Percentiles rank a stretch among this genome's conserved stretches.
phyloP scores from a whole-genome alignment of 2,113 vertebrate species.

The Ammodytes dubius region DNA sequence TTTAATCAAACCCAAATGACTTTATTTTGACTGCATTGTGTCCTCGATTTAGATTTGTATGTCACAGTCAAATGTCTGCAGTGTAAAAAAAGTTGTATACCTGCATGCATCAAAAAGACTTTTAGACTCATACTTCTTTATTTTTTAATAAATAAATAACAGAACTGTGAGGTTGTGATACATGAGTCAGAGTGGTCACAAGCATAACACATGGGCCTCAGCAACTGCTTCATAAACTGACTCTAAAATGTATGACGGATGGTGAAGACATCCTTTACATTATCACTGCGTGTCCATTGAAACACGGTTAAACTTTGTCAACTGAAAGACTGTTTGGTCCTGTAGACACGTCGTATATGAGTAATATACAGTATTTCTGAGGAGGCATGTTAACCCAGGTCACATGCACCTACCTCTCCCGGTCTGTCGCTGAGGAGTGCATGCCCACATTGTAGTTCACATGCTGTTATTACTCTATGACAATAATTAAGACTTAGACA shows the following conservation, averaged over 20 bases:
- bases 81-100: not conserved
- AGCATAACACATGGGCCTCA: slow-evolving; percentile 66
- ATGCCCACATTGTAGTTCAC: slow-evolving; percentile 77
- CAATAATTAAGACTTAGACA: slow-evolving; percentile 84
- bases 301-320: slow-evolving; percentile 43
- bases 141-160: slow-evolving; percentile 81
- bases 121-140: slow-evolving; percentile 71
- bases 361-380: slow-evolving; percentile 76
- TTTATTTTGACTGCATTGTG: not conserved
- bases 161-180: slow-evolving; percentile 52
- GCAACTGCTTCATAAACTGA: slow-evolving; percentile 44
- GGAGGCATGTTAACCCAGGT: slow-evolving; percentile 41
- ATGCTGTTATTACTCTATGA: slow-evolving; percentile 82
- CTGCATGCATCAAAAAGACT: slow-evolving; percentile 11
- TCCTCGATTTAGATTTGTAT: not conserved
- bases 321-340: slow-evolving; percentile 30
- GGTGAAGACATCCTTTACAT: slow-evolving; percentile 28
- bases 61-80: not conserved
- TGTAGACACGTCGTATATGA: slow-evolving; percentile 32
- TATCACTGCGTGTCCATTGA: slow-evolving; percentile 37
- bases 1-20: not conserved
- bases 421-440: slow-evolving; percentile 37
- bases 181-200: slow-evolving; percentile 63
- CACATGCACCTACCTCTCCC: slow-evolving; percentile 69
- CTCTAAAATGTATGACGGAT: slow-evolving; percentile 35